Evolutionary conservation across 2,113 vertebrate genomes (phyloP), one percentile per base, ranked within the genome.

Genomic region (Ovis canadensis): DNA sequence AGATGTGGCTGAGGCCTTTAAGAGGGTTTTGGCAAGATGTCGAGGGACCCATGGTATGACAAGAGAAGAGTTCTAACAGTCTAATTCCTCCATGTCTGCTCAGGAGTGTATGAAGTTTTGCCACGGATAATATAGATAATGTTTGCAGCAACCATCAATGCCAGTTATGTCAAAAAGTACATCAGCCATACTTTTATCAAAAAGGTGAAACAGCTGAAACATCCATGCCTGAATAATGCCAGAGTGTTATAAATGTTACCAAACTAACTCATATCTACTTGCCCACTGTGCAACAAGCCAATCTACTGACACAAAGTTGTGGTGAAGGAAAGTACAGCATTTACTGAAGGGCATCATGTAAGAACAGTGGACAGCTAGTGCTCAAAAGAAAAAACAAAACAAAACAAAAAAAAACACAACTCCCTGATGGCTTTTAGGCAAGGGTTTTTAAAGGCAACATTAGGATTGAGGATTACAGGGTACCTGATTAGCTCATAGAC

Each of bases 1-100:
- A 48, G 98, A 98, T 57, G 97, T 98, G 36, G 54, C 48, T 0
- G 88, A 64, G 5, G 96, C 97, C 43, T 85, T 96, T 52, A 82
- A 33, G 43, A 97, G 85, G 36, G 52, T 29, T 29, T n/a, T 91
- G 27, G 59, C 36, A 36, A 88, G 45, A 78, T 82, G 8, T 5
- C 17, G 1, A 78, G 52, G 83, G 31, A 4, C 6, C 40, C 59
- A 33, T 40, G 3, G 19, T 17, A 5, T 80, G 62, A n/a, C 10
- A n/a, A 27, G 7, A 17, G 60, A 62, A n/a, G 25, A 74, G 52
- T 64, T 78, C 43, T 82, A 59, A 94, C 1, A 3, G 7, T 29
- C 10, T 86, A 21, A 50, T n/a, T 60, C 1, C 12, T 19, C 29
- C 15, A 9, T 3, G 2, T 5, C 50, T 59, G 4, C 25, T 31